Conservation (phyloP, 2,797 vertebrate genomes). For the Acropternis orthonyx region DNA sequence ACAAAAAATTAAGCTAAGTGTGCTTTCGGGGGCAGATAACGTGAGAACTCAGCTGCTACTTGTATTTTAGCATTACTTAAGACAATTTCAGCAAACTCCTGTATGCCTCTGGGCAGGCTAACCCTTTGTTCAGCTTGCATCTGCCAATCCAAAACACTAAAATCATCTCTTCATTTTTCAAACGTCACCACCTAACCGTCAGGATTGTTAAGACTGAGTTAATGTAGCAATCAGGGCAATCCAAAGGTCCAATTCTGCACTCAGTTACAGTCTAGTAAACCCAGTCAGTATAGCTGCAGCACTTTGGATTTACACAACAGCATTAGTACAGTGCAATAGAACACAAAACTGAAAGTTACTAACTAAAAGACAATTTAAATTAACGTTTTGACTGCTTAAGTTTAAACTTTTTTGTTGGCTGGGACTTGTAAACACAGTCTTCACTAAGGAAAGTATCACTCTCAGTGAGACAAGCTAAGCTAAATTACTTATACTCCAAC, state of each 20-base stretch:
- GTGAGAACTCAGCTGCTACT: background rate
- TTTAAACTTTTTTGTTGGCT: background rate
- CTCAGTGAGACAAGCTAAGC: slow-evolving; percentile 25
- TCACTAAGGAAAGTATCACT: background rate
- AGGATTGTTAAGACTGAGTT: background rate
- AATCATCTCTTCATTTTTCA: background rate
- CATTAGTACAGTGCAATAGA: background rate
- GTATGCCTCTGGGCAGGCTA: background rate
- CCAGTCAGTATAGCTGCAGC: background rate
- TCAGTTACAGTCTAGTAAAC: background rate
- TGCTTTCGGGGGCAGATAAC: background rate
- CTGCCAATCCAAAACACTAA: background rate
- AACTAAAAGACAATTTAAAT: background rate
- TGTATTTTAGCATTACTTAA: background rate
- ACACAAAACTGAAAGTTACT: background rate
- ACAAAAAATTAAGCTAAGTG: background rate
- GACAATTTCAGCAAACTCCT: background rate
- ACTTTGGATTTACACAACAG: background rate
- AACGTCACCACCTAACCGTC: background rate
- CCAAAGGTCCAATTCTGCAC: background rate
- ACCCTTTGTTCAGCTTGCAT: background rate
- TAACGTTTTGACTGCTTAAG: background rate
- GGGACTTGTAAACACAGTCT: background rate
- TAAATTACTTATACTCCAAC: slow-evolving; percentile 59
- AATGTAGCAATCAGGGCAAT: background rate